Evolutionary conservation across 2,888 invertebrate genomes (phyloP).

Genomic region (Melipona beecheii): DNA sequence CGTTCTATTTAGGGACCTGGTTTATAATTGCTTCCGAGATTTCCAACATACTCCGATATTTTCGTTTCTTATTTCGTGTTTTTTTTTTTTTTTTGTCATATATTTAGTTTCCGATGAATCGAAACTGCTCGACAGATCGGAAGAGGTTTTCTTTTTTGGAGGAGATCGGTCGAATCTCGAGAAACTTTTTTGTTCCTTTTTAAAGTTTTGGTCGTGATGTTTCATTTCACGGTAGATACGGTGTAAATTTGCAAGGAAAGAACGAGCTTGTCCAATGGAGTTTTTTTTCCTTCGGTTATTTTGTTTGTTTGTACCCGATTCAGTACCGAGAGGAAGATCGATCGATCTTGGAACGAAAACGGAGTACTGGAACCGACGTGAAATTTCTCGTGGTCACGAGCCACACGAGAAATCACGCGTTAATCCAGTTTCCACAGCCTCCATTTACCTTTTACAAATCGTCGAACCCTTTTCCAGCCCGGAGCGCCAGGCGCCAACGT

Average conservation of each 20-base stretch:
- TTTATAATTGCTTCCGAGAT: constrained; percentile 83
- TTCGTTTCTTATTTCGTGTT: constrained; percentile 30
- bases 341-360: constrained; percentile 10
- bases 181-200: too few relatives aligned
- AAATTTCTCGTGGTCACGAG: constrained; percentile 68
- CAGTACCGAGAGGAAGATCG: background rate
- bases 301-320: constrained; percentile 23
- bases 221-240: background rate
- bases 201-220: background rate
- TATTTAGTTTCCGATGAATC: constrained; percentile 52
- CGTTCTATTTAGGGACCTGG: constrained; percentile 75
- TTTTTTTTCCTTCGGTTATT: constrained; percentile 13
- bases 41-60: constrained; percentile 70
- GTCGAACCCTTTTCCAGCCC: constrained; percentile 68
- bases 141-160: background rate
- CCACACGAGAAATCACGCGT: constrained; percentile 36
- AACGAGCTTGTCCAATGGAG: constrained; percentile 23
- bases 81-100: constrained; percentile 43
- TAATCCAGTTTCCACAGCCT: constrained; percentile 69
- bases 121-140: constrained; percentile 32
- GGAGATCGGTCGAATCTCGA: background rate
- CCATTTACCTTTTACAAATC: constrained; percentile 61
- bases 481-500: constrained; percentile 80
- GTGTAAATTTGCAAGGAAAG: background rate
- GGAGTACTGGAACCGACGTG: constrained; percentile 56